A percentile compares a stretch with the other conserved stretches of the same genome.
Conservation (phyloP, 2,113 vertebrate genomes). For the Perca flavescens region DNA sequence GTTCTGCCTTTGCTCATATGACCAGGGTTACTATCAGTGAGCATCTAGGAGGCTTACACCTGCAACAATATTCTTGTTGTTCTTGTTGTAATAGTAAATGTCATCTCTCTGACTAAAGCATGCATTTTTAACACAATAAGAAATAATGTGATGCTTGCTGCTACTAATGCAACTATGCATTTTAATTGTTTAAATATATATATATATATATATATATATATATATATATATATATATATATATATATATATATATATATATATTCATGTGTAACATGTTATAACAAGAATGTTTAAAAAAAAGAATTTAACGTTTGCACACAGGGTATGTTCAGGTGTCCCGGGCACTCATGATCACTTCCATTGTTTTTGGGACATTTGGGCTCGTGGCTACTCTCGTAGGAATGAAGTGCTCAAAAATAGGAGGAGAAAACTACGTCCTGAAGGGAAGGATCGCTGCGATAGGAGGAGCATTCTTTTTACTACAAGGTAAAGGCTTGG, state of each 20-base stretch:
- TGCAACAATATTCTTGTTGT: too few species aligned
- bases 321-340: conserved; percentile 90
- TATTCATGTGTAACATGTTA: background rate
- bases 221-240: background rate
- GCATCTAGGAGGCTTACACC: background rate
- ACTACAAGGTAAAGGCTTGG: conserved; percentile 83
- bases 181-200: background rate
- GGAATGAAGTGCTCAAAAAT: conserved; percentile 90
- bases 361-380: conserved; percentile 86
- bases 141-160: background rate
- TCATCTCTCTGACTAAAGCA: background rate
- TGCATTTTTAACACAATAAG: background rate
- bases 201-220: background rate
- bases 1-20: background rate
- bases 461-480: conserved; percentile 85
- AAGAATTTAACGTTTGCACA: conserved; percentile 5
- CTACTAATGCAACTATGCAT: background rate
- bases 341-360: conserved; percentile 90
- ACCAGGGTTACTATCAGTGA: background rate
- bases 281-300: background rate
- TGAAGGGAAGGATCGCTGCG: conserved; percentile 86
- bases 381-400: conserved; percentile 79
- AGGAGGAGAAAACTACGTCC: conserved; percentile 78
- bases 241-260: background rate
- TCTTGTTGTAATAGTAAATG: background rate